Evolutionary conservation across 2,888 invertebrate species (phyloP).

Genomic region (Ophion ventricosus): DNA sequence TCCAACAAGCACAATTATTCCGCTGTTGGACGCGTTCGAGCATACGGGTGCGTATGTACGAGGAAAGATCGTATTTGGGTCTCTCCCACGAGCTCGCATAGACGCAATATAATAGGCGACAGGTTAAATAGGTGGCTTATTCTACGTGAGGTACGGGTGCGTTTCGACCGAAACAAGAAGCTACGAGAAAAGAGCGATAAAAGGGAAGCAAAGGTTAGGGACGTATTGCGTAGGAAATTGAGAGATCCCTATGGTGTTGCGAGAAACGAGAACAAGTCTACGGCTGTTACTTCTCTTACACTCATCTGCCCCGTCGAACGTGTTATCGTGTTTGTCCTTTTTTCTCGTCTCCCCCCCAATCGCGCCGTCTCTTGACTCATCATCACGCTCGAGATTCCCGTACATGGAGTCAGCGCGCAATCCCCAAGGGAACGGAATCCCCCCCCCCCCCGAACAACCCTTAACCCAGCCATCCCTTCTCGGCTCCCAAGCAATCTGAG

Average conservation of each 20-base stretch:
- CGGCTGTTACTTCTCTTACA: slow-evolving; percentile 3
- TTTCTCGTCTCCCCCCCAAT: background rate
- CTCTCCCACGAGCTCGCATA: slow-evolving; percentile 54
- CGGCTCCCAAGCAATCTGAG: slow-evolving; percentile 18
- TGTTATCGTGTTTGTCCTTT: background rate
- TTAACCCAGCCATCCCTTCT: background rate
- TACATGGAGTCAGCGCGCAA: slow-evolving; percentile 17
- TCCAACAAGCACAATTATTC: slow-evolving; percentile 67
- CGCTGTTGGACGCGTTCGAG: slow-evolving; percentile 33
- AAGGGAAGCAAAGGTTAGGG: slow-evolving; percentile 21
- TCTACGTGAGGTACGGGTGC: background rate
- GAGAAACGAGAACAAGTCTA: slow-evolving; percentile 10
- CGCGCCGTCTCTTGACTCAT: slow-evolving; percentile 7
- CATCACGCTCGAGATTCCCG: slow-evolving; percentile 17
- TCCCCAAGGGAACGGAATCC: slow-evolving; percentile 16
- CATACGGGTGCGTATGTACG: slow-evolving; percentile 21
- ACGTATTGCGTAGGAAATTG: background rate
- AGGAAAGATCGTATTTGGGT: slow-evolving; percentile 44
- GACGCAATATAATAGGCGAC: slow-evolving; percentile 61
- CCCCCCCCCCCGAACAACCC: background rate
- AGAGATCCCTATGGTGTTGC: background rate
- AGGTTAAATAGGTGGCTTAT: slow-evolving; percentile 45
- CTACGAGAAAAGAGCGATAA: slow-evolving; percentile 52
- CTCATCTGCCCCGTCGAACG: background rate
- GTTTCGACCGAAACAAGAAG: slow-evolving; percentile 29